These are phyloP conservation scores for Natrix natrix DNA, from an alignment of 2,797 vertebrate genomes.

Conservation along the genomic window DNA sequence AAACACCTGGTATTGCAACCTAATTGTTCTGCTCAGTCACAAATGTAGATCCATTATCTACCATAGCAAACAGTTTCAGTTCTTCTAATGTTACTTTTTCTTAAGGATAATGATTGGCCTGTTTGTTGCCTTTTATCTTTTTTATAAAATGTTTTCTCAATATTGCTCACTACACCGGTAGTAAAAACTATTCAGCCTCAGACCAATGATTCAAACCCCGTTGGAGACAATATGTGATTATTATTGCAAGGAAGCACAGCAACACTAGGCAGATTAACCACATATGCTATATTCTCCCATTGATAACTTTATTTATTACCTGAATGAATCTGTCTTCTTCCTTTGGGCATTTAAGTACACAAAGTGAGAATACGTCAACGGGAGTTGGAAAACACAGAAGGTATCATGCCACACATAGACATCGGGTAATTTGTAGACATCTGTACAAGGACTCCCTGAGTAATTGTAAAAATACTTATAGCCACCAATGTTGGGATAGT, in stretches of 20 bases:
- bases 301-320: slow-evolving; percentile 14
- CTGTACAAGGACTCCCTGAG: background rate
- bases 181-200: background rate
- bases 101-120: background rate
- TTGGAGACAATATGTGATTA: background rate
- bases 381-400: background rate
- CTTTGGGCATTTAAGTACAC: background rate
- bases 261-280: background rate
- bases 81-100: background rate
- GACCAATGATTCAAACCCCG: background rate
- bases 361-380: background rate
- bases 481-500: background rate
- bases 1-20: background rate
- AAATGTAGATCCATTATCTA: background rate
- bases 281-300: slow-evolving; percentile 30
- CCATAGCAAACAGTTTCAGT: background rate
- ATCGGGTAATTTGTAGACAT: background rate
- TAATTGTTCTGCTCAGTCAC: background rate
- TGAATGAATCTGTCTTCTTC: background rate
- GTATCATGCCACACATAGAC: background rate
- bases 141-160: slow-evolving; percentile 10
- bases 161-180: background rate
- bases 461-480: background rate
- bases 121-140: slow-evolving; percentile 11
- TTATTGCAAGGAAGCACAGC: background rate